Base-by-base conservation (phyloP, 2,113 vertebrate species). In the Rhizomys pruinosus region DNA sequence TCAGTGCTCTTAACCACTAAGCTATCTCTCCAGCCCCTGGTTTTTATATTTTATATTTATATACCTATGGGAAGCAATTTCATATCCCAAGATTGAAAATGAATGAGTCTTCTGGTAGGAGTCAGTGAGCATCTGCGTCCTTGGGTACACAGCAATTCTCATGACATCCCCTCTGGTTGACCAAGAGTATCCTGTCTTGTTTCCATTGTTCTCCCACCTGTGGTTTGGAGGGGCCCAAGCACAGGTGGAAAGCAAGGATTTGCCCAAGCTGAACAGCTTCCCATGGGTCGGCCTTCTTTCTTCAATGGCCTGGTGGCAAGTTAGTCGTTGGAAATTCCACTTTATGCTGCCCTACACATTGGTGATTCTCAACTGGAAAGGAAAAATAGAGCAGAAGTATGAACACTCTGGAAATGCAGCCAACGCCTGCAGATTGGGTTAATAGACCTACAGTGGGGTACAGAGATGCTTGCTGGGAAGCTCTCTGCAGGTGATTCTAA, bases 11-110 rank as follows among this genome's bases (percentile, higher is more conserved):
- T n/a, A n/a, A n/a, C n/a, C n/a, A n/a, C n/a, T n/a, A n/a, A n/a
- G n/a, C n/a, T n/a, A n/a, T n/a, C n/a, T n/a, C n/a, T n/a, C n/a
- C n/a, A n/a, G n/a, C n/a, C n/a, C n/a, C n/a, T n/a, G n/a, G n/a
- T n/a, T n/a, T n/a, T n/a, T n/a, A n/a, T n/a, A n/a, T n/a, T n/a
- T n/a, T n/a, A n/a, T n/a, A n/a, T n/a, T n/a, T n/a, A 37, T 79
- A 69, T 63, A 59, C 69, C 32, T 88, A 25, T 63, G 42, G 57
- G 73, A 34, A 78, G 59, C 44, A 22, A 74, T 87, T 68, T 95
- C 66, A 52, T 76, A 69, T 78, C 59, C 79, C 63, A 57, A 74
- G 79, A 79, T 47, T 71, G 19, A 66, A 94, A 95, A 82, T 20
- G 3, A 92, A 79, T 57, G 32, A 37, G 8, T 63, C 39, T 19